Conservation (phyloP, 2,113 vertebrate species). For the Tychaedon coryphoeus region DNA sequence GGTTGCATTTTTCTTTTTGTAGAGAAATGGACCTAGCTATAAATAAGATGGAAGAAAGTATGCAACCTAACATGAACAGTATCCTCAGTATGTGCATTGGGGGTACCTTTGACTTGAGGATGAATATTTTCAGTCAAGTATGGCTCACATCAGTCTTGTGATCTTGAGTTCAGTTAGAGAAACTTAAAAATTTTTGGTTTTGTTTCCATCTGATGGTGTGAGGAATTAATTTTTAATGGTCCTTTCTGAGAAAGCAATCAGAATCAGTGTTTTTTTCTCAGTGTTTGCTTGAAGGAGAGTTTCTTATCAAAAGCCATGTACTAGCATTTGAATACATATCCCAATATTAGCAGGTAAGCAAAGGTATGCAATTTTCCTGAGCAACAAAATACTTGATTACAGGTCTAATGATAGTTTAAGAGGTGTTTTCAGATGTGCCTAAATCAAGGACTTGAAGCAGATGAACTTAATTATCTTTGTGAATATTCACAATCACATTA, state of each 20-base stretch:
- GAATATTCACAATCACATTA: constrained; percentile 71
- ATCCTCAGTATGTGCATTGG: background rate
- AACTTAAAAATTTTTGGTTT: background rate
- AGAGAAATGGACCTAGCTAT: background rate
- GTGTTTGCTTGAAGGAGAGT: background rate
- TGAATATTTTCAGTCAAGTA: background rate
- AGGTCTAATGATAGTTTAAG: constrained; percentile 71
- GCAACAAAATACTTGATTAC: constrained; percentile 71
- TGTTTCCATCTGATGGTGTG: background rate
- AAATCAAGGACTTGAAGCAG: constrained; percentile 67
- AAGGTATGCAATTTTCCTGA: constrained; percentile 50
- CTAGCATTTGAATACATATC: background rate
- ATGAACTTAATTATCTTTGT: constrained; percentile 71
- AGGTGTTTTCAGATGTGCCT: constrained; percentile 63
- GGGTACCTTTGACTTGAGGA: background rate
- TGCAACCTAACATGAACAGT: background rate
- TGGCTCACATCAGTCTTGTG: background rate
- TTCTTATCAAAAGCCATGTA: constrained; percentile 39
- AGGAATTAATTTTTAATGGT: background rate
- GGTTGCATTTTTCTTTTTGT: background rate
- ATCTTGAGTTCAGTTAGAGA: background rate
- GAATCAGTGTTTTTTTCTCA: background rate
- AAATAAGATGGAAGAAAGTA: background rate
- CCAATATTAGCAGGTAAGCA: constrained; percentile 48
- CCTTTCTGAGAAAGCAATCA: background rate